phyloP scores from a whole-genome alignment of 1,140 invertebrate species.

The Eupristina koningsbergeri region DNA sequence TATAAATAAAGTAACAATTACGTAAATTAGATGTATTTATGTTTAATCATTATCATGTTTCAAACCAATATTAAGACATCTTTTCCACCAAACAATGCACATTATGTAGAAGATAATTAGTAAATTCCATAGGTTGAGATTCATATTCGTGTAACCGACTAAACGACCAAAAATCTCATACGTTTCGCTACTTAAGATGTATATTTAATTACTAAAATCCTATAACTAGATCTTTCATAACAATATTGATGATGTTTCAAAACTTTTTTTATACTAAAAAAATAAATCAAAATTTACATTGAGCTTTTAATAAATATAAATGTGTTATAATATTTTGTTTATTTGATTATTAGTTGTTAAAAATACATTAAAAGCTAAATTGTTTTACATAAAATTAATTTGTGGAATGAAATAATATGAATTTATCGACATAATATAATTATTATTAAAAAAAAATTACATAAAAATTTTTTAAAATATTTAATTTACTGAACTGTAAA shows the following conservation, averaged over 20 bases:
- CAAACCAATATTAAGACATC: too few species aligned
- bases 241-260: too few species aligned
- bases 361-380: too few species aligned
- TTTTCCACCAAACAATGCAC: background rate
- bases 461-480: too few species aligned
- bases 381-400: too few species aligned
- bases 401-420: too few species aligned
- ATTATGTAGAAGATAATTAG: background rate
- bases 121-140: background rate
- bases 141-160: constrained; percentile 15
- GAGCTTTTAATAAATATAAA: background rate
- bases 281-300: background rate
- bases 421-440: too few species aligned
- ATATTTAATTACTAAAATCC: constrained; percentile 1
- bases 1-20: background rate
- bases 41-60: background rate
- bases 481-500: too few species aligned
- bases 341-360: too few species aligned
- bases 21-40: background rate
- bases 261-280: too few species aligned
- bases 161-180: background rate
- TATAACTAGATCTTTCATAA: background rate
- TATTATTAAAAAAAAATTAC: too few species aligned
- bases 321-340: too few species aligned
- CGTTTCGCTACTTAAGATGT: constrained; percentile 8